Percentiles rank a stretch among this genome's conserved stretches.
These are phyloP conservation scores for Ceratosolen fusciceps DNA, from an alignment of 1,140 invertebrate species.

Conservation along the genomic window DNA sequence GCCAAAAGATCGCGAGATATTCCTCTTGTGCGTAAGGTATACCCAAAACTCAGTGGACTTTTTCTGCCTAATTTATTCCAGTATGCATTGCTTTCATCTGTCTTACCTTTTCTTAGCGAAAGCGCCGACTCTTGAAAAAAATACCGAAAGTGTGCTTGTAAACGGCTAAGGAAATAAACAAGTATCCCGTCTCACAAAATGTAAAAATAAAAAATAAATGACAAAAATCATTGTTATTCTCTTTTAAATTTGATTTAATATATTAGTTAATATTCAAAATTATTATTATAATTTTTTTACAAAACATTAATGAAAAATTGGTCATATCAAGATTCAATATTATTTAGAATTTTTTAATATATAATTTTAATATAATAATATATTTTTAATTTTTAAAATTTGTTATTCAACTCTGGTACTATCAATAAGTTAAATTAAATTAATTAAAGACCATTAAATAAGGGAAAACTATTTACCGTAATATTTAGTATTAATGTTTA, in stretches of 20 bases:
- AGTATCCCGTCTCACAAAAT: conserved; percentile 10
- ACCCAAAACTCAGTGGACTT: conserved; percentile 4
- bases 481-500: no score
- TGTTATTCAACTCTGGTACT: no score
- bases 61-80: conserved; percentile 45
- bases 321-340: no score
- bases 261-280: conserved; percentile 13
- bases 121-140: conserved; percentile 28
- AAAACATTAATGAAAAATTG: no score
- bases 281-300: conserved; percentile 23
- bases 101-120: not conserved
- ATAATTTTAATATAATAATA: no score
- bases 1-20: conserved; percentile 50
- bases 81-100: conserved; percentile 35
- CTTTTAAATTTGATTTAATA: not conserved
- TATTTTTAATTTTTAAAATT: no score
- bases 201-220: not conserved
- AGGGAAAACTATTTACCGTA: no score
- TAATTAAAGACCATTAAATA: no score
- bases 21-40: conserved; percentile 28
- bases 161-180: not conserved
- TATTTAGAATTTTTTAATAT: no score
- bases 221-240: not conserved
- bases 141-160: not conserved
- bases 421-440: no score